Conservation (phyloP, 2,113 vertebrate species). For the Myodes glareolus region DNA sequence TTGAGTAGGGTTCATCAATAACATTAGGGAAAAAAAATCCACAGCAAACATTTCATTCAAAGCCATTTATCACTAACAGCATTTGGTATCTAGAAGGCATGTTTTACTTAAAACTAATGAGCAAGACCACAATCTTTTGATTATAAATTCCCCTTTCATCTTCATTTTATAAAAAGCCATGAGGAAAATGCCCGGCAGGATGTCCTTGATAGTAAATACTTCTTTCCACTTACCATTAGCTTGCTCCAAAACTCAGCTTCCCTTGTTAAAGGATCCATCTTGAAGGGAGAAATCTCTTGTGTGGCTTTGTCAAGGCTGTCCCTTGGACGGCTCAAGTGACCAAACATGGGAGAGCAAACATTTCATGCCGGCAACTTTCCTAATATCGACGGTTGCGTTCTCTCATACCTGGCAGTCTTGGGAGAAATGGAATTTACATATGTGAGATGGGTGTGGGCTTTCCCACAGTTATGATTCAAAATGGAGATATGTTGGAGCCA, state of each 20-base stretch:
- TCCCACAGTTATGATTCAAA: constrained; percentile 87
- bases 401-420: constrained; percentile 80
- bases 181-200: constrained; percentile 75
- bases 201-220: constrained; percentile 72
- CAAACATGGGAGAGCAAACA: constrained; percentile 78
- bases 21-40: constrained; percentile 52
- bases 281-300: constrained; percentile 68
- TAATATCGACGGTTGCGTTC: constrained; percentile 51
- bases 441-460: constrained; percentile 83
- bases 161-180: constrained; percentile 81
- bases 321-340: constrained; percentile 74
- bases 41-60: constrained; percentile 65
- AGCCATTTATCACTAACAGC: constrained; percentile 66
- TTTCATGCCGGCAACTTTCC: constrained; percentile 78
- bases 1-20: constrained; percentile 56
- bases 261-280: constrained; percentile 83
- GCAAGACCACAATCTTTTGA: constrained; percentile 70
- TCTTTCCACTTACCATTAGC: constrained; percentile 86
- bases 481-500: constrained; percentile 83
- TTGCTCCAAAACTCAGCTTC: constrained; percentile 85
- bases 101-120: constrained; percentile 79
- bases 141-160: constrained; percentile 80
- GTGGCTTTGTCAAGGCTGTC: constrained; percentile 78
- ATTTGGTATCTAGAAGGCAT: constrained; percentile 67
- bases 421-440: constrained; percentile 82